Evolutionary conservation across 2,888 invertebrate species (phyloP).

Genomic region (Nasonia oneida): DNA sequence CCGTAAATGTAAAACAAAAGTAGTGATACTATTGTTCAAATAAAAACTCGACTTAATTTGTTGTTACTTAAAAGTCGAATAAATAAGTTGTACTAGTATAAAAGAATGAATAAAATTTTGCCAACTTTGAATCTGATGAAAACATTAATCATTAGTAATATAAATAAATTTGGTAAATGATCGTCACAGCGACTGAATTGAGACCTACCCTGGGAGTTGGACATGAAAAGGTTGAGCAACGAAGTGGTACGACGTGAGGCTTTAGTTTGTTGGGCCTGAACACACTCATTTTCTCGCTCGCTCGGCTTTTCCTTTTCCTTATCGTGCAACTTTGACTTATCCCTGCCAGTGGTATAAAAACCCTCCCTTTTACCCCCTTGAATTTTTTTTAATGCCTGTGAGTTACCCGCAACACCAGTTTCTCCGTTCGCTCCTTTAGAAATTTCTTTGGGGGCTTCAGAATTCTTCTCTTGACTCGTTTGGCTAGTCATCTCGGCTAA

Average conservation of each 20-base stretch:
- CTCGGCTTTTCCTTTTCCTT: constrained; percentile 74
- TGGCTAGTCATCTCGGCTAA: constrained; percentile 75
- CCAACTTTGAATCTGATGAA: neutral
- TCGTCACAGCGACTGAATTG: constrained; percentile 51
- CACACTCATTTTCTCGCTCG: constrained; percentile 69
- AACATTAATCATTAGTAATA: constrained; percentile 31
- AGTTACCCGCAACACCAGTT: constrained; percentile 78
- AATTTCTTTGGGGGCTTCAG: constrained; percentile 71
- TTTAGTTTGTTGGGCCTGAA: constrained; percentile 65
- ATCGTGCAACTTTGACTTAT: constrained; percentile 71
- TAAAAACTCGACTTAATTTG: neutral
- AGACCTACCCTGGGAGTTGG: constrained; percentile 93
- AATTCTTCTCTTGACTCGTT: constrained; percentile 68
- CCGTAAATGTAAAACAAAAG: constrained; percentile 36
- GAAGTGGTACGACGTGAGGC: constrained; percentile 96
- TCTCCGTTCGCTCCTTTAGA: constrained; percentile 77
- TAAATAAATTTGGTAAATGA: constrained; percentile 39
- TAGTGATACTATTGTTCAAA: neutral
- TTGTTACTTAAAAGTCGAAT: neutral
- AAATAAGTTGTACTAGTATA: neutral
- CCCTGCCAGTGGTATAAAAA: constrained; percentile 71
- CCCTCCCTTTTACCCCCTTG: constrained; percentile 76
- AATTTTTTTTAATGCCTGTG: constrained; percentile 76
- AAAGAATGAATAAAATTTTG: constrained; percentile 12
- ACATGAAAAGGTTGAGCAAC: constrained; percentile 96